A percentile compares a stretch with the other conserved stretches of the same genome.
Evolutionary conservation across 2,888 invertebrate species (phyloP).

Genomic region (Chloromyia formosa): DNA sequence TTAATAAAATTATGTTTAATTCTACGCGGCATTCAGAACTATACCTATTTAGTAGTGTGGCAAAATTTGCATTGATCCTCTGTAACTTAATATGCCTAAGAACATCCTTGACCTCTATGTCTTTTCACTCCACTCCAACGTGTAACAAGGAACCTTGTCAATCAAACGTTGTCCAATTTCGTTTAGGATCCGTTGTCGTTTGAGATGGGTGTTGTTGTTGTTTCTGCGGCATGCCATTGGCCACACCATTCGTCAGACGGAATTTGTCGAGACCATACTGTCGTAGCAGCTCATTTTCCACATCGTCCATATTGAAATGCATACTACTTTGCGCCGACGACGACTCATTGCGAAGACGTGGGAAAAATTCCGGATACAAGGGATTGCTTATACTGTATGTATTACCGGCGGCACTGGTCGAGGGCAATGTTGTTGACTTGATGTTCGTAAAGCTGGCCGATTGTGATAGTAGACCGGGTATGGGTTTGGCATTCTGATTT

Average conservation of each 20-base stretch:
- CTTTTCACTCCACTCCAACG: background rate
- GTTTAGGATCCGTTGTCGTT: conserved; percentile 13
- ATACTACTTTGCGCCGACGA: conserved; percentile 29
- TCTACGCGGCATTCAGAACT: background rate
- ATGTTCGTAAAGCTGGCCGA: background rate
- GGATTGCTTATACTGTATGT: conserved; percentile 60
- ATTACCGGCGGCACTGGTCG: background rate
- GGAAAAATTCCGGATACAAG: conserved; percentile 65
- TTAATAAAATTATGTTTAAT: background rate
- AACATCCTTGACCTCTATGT: background rate
- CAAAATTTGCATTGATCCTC: background rate
- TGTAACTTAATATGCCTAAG: background rate
- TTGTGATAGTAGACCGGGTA: conserved; percentile 54
- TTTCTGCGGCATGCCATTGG: background rate
- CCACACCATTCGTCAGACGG: conserved; percentile 54
- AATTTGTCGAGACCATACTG: conserved; percentile 64
- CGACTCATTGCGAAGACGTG: conserved; percentile 56
- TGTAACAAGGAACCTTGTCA: conserved; percentile 4
- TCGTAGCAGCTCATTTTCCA: conserved; percentile 61
- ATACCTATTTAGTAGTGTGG: background rate
- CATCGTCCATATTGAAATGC: conserved; percentile 54
- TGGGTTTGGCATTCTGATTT: conserved; percentile 64
- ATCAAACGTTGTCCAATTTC: conserved; percentile 42
- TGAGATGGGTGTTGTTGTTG: background rate
- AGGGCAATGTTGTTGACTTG: conserved; percentile 17